Evolutionary conservation across 2,113 vertebrate genomes (phyloP).

Genomic region (Anthoscopus minutus): DNA sequence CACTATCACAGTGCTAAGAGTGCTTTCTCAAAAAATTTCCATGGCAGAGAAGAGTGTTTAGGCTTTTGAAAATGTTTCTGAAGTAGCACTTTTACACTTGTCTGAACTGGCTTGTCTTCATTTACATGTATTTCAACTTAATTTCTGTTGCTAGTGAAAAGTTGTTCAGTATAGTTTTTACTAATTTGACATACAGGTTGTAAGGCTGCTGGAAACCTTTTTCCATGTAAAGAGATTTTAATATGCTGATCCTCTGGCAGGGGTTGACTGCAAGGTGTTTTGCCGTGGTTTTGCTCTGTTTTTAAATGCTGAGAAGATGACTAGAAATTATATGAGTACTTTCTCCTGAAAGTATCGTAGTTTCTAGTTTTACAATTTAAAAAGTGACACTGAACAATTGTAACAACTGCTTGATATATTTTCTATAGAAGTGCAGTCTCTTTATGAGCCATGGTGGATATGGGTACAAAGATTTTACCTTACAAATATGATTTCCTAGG

Average conservation of each 20-base stretch:
- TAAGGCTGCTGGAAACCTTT: not conserved
- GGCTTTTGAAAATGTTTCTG: not conserved
- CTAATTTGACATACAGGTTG: not conserved
- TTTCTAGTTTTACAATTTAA: not conserved
- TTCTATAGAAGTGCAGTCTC: not conserved
- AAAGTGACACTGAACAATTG: not conserved
- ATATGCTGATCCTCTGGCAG: not conserved
- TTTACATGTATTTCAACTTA: not conserved
- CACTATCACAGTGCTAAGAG: not conserved
- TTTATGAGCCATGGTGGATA: not conserved
- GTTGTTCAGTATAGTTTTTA: not conserved
- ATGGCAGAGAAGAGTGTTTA: not conserved
- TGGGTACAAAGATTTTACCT: not conserved
- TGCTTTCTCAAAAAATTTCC: not conserved
- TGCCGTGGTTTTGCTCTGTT: not conserved
- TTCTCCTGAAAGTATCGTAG: not conserved
- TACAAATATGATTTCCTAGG: not conserved
- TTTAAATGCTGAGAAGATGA: not conserved
- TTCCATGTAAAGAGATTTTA: not conserved
- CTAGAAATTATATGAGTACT: not conserved
- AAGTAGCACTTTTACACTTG: not conserved
- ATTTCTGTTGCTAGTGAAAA: not conserved
- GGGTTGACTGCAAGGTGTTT: not conserved
- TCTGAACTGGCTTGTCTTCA: not conserved
- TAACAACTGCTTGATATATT: not conserved